phyloP scores from a whole-genome alignment of 1,140 invertebrate species.

The Battus philenor region DNA sequence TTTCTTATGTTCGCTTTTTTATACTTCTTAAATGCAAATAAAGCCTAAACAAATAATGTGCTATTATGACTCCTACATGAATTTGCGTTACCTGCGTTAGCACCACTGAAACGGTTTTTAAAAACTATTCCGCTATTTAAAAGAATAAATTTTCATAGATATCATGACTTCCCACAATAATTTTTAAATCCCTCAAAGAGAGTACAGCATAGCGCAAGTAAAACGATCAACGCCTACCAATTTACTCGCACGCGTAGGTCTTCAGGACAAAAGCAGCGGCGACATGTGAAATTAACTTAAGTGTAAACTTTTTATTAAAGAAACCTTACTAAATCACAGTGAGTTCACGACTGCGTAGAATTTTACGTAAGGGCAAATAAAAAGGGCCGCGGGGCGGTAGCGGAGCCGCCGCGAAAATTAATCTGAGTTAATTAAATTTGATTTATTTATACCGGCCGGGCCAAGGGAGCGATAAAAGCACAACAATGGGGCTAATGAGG shows the following conservation, averaged over 20 bases:
- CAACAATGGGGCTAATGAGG: slow-evolving; percentile 65
- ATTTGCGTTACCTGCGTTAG: too few relatives aligned
- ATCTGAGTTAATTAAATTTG: slow-evolving; percentile 70
- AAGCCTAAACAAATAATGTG: too few relatives aligned
- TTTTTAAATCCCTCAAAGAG: slow-evolving; percentile 12
- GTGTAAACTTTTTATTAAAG: slow-evolving; percentile 72
- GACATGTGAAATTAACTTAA: slow-evolving; percentile 56
- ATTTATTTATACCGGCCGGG: slow-evolving; percentile 65
- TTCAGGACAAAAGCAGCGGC: slow-evolving; percentile 36
- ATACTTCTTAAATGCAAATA: too few relatives aligned
- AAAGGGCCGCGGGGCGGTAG: slow-evolving; percentile 48
- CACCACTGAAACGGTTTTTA: too few relatives aligned
- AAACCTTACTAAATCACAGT: slow-evolving; percentile 52
- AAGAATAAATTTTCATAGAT: too few relatives aligned
- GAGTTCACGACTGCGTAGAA: slow-evolving; percentile 42
- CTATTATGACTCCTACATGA: too few relatives aligned
- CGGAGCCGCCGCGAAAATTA: slow-evolving; percentile 63
- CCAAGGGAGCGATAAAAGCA: slow-evolving; percentile 54
- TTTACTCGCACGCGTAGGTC: slow-evolving; percentile 16
- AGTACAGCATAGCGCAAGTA: slow-evolving; percentile 3
- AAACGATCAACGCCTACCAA: slow-evolving; percentile 16
- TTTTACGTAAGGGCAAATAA: slow-evolving; percentile 59
- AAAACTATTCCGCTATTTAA: too few relatives aligned
- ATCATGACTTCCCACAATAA: too few relatives aligned
- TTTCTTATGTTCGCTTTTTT: too few relatives aligned